A percentile compares a stretch with the other conserved stretches of the same genome.
phyloP scores from a whole-genome alignment of 2,797 vertebrate species.

The Meda fulgida region DNA sequence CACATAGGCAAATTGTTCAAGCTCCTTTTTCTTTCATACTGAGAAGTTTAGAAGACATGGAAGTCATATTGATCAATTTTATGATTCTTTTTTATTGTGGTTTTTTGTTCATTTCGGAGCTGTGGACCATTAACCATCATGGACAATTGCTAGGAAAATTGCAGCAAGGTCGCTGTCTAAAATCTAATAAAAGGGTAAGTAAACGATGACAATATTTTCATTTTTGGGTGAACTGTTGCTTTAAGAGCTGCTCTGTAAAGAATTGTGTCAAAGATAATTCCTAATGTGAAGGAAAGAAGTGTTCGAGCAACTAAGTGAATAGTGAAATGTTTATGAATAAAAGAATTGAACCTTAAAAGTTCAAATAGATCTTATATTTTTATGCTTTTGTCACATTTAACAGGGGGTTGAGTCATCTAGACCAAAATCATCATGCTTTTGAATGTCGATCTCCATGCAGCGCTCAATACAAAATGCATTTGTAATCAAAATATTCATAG shows the following conservation, averaged over 20 bases:
- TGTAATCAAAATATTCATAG: constrained; percentile 32
- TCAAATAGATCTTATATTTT: constrained; percentile 21
- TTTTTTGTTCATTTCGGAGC: background rate
- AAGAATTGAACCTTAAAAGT: background rate
- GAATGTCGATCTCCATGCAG: constrained; percentile 42
- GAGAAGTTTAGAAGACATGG: background rate
- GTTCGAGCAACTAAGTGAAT: constrained; percentile 9
- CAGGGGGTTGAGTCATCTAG: constrained; percentile 44
- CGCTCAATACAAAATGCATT: constrained; percentile 44
- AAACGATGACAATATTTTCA: background rate
- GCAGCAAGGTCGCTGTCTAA: background rate
- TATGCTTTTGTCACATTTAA: constrained; percentile 43
- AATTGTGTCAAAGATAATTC: constrained; percentile 11
- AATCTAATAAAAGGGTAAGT: background rate
- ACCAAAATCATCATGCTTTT: constrained; percentile 48
- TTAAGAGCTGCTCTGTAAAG: background rate
- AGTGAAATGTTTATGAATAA: background rate
- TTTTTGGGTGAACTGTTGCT: background rate
- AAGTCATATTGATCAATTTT: background rate
- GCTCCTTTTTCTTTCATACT: background rate
- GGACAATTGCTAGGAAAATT: background rate
- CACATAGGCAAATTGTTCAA: background rate
- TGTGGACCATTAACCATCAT: background rate
- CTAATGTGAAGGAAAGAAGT: background rate
- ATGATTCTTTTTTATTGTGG: background rate